These are phyloP conservation scores for Protaetia brevitarsis DNA, from an alignment of 1,140 invertebrate species.

Conservation along the genomic window DNA sequence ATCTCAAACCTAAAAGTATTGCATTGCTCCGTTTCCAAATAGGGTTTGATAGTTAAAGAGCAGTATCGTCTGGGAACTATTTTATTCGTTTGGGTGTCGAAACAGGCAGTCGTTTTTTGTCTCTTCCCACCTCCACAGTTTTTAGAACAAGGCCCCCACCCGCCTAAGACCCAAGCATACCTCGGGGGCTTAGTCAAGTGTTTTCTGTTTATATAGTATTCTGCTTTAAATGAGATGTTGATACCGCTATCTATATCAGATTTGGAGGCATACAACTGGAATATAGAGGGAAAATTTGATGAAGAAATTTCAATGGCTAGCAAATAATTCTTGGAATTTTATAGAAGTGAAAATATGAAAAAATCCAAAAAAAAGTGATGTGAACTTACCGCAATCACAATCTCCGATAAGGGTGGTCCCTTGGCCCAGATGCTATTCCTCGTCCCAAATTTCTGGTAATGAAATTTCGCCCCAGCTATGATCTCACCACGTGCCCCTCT, in stretches of 20 bases:
- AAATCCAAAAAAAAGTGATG: not conserved
- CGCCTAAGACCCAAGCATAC: conserved; percentile 55
- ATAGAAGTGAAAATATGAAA: not conserved
- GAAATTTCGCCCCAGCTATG: conserved; percentile 55
- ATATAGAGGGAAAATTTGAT: not conserved
- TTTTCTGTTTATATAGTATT: conserved; percentile 46
- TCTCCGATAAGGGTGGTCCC: conserved; percentile 57
- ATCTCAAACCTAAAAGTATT: conserved; percentile 54
- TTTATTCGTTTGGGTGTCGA: conserved; percentile 50
- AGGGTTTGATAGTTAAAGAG: conserved; percentile 49
- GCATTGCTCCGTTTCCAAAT: conserved; percentile 49
- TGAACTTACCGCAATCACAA: conserved; percentile 60
- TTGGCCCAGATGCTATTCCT: conserved; percentile 53
- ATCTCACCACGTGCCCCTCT: conserved; percentile 44
- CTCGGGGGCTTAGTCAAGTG: conserved; percentile 44
- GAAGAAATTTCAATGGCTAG: not conserved
- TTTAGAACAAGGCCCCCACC: conserved; percentile 56
- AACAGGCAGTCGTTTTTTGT: conserved; percentile 52
- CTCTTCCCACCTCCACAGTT: conserved; percentile 56
- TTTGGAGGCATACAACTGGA: conserved; percentile 24
- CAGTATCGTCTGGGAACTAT: conserved; percentile 53
- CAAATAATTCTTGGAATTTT: not conserved
- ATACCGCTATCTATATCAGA: conserved; percentile 37
- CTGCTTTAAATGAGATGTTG: conserved; percentile 41
- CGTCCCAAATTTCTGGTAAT: conserved; percentile 51